These are phyloP conservation scores for Idaea dimidiata DNA, from an alignment of 2,888 invertebrate species.

Conservation along the genomic window DNA sequence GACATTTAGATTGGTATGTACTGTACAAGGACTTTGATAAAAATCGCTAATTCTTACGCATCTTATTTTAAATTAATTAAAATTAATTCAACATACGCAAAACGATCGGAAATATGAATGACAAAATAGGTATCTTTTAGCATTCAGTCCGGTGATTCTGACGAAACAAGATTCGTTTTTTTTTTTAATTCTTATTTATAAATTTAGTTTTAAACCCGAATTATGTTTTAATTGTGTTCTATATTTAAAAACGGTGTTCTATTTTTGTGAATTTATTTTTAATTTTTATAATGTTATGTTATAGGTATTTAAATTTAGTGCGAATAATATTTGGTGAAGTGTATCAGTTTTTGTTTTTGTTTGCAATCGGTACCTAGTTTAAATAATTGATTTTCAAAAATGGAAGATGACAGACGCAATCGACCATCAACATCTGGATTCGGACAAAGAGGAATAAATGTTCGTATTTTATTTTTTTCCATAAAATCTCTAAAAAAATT, in stretches of 20 bases:
- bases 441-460: not conserved
- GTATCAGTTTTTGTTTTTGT: too few species aligned
- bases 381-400: not conserved
- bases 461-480: not conserved
- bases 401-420: not conserved
- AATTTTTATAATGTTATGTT: too few species aligned
- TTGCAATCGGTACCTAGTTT: too few species aligned
- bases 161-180: not conserved
- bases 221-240: not conserved
- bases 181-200: not conserved
- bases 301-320: too few species aligned
- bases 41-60: not conserved
- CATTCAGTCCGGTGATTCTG: not conserved
- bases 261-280: conserved; percentile 9
- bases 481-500: too few species aligned
- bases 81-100: not conserved
- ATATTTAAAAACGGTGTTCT: not conserved
- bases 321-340: too few species aligned
- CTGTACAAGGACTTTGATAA: not conserved
- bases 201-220: not conserved
- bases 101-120: not conserved
- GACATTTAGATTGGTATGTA: not conserved
- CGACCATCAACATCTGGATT: conserved; percentile 3
- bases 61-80: not conserved
- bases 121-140: not conserved